Conservation (phyloP, 2,888 invertebrate species). For the Folsomia candida region DNA sequence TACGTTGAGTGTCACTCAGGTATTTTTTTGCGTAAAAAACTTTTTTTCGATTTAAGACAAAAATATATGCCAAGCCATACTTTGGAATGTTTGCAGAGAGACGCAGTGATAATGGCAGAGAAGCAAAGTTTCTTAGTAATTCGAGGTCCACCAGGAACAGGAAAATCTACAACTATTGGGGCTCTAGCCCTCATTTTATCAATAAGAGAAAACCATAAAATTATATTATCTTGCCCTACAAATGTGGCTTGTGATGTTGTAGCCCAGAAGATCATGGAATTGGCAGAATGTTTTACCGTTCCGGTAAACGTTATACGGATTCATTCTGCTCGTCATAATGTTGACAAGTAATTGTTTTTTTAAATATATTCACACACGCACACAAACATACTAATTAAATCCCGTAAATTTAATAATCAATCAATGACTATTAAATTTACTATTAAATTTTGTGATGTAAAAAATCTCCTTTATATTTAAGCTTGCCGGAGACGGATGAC, state of each 20-base stretch:
- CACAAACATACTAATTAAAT: too few relatives aligned
- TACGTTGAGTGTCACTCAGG: background rate
- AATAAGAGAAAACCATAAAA: background rate
- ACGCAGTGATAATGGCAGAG: background rate
- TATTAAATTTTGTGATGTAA: too few relatives aligned
- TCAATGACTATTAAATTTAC: too few relatives aligned
- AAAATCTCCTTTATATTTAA: too few relatives aligned
- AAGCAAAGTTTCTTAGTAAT: background rate
- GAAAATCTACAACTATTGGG: background rate
- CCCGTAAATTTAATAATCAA: too few relatives aligned
- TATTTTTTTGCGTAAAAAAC: background rate
- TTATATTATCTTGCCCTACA: background rate
- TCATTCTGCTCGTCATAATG: background rate
- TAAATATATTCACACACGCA: too few relatives aligned
- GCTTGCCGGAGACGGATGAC: too few relatives aligned
- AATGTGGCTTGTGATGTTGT: constrained; percentile 3
- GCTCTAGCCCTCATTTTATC: background rate
- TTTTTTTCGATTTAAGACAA: too few relatives aligned
- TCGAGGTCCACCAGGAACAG: background rate
- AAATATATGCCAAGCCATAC: too few relatives aligned
- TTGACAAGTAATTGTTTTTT: too few relatives aligned
- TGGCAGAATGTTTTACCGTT: background rate
- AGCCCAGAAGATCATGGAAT: background rate
- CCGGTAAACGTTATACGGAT: background rate
- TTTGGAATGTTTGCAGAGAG: background rate